These are phyloP conservation scores for Magallana gigas DNA, from an alignment of 1,140 invertebrate genomes.

Conservation along the genomic window DNA sequence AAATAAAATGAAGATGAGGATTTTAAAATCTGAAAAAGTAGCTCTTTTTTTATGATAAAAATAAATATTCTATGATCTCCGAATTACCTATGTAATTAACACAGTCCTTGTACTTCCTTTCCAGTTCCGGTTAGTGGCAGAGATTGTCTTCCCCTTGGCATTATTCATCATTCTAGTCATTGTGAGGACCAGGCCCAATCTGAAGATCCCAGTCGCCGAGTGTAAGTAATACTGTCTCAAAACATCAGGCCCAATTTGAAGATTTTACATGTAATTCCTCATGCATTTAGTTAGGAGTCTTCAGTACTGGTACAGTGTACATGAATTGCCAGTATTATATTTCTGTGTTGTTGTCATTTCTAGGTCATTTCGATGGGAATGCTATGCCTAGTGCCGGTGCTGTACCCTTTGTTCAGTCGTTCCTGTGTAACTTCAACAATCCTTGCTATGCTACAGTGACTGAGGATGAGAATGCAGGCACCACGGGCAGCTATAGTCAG, in stretches of 20 bases:
- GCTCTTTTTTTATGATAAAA: too few species aligned
- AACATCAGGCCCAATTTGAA: too few species aligned
- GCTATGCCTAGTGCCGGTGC: constrained; percentile 83
- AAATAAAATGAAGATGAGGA: too few species aligned
- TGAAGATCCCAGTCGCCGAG: constrained; percentile 72
- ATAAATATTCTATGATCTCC: too few species aligned
- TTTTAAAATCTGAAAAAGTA: too few species aligned
- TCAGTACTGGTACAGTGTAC: too few species aligned
- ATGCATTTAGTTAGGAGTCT: too few species aligned
- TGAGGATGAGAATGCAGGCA: constrained; percentile 70
- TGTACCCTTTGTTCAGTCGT: constrained; percentile 81
- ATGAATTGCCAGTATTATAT: too few species aligned
- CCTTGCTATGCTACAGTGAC: constrained; percentile 80
- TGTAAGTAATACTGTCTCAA: constrained; percentile 78
- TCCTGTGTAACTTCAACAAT: constrained; percentile 83
- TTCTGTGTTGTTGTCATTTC: neutral
- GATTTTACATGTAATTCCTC: too few species aligned
- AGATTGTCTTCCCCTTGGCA: constrained; percentile 85
- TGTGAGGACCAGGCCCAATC: constrained; percentile 80
- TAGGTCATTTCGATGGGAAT: constrained; percentile 84
- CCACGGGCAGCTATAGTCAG: constrained; percentile 71
- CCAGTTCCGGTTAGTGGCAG: constrained; percentile 85
- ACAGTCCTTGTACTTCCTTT: constrained; percentile 44
- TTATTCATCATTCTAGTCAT: constrained; percentile 86
- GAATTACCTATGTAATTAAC: too few species aligned